These are phyloP conservation scores for Harlomillsia oculata DNA, from an alignment of 1,140 invertebrate species.

Conservation along the genomic window DNA sequence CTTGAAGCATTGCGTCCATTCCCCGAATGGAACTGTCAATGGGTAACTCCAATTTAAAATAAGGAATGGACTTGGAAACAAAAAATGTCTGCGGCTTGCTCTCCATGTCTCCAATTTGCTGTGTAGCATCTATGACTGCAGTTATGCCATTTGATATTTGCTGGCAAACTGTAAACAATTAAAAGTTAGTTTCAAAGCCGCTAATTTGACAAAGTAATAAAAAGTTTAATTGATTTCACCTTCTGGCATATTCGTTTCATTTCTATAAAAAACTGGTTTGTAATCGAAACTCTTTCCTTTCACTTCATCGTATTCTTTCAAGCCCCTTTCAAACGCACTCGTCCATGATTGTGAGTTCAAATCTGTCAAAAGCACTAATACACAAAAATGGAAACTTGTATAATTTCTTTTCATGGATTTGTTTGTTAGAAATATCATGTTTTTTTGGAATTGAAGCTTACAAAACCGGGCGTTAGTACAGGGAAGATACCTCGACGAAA, in stretches of 20 bases:
- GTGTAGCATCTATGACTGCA: conserved; percentile 26
- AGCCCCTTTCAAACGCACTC: conserved; percentile 11
- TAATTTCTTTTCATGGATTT: too few species aligned
- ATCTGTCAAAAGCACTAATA: conserved; percentile 22
- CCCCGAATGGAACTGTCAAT: conserved; percentile 21
- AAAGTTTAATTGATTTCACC: conserved; percentile 10
- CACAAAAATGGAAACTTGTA: too few species aligned
- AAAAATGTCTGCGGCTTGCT: conserved; percentile 25
- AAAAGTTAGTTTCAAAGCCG: too few species aligned
- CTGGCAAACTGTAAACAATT: conserved; percentile 32
- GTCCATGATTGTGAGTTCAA: conserved; percentile 8
- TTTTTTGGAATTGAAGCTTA: too few species aligned
- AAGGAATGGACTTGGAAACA: conserved; percentile 25
- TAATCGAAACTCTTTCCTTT: conserved; percentile 13
- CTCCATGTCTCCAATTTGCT: conserved; percentile 11
- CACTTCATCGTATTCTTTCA: conserved; percentile 6
- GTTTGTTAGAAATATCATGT: too few species aligned
- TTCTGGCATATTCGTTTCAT: conserved; percentile 25
- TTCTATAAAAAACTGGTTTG: conserved; percentile 9
- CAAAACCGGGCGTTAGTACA: too few species aligned
- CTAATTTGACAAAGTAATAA: not conserved
- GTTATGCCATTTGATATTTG: conserved; percentile 19
- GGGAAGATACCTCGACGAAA: too few species aligned
- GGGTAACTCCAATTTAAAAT: conserved; percentile 28
- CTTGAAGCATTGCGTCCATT: conserved; percentile 24